Percentiles rank a stretch among this genome's conserved stretches.
Evolutionary conservation across 2,797 vertebrate genomes (phyloP).

Genomic region (Dendrocincla fuliginosa): DNA sequence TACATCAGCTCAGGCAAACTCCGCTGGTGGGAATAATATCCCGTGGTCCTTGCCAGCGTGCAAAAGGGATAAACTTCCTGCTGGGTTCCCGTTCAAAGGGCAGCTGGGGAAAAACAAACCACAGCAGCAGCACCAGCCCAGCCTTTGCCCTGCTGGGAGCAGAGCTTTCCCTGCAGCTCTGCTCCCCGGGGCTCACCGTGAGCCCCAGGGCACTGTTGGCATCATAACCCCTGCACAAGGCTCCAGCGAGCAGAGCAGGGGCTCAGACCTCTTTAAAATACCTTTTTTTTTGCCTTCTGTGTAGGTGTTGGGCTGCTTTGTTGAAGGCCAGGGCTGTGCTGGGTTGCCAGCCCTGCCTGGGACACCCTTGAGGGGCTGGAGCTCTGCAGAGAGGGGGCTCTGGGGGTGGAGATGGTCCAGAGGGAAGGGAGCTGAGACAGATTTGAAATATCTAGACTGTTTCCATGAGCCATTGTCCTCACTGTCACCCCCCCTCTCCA

Average conservation of each 20-base stretch:
- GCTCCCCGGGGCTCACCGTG: rapidly evolving
- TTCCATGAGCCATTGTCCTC: not conserved
- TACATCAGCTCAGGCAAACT: not conserved
- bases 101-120: not conserved
- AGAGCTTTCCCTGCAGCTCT: not conserved
- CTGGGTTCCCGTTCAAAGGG: not conserved
- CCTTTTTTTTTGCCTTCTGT: not conserved
- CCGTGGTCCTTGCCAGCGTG: not conserved
- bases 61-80: not conserved
- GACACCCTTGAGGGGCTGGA: not conserved
- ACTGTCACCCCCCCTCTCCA: rapidly evolving
- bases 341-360: rapidly evolving
- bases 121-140: not conserved
- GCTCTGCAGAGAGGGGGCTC: not conserved
- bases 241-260: not conserved
- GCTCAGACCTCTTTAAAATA: not conserved
- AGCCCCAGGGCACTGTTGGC: not conserved
- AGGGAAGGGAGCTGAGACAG: not conserved
- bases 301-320: not conserved
- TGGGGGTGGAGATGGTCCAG: not conserved
- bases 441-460: not conserved
- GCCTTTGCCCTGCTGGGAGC: not conserved
- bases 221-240: not conserved
- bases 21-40: not conserved
- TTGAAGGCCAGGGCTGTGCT: too few relatives aligned